Base-by-base conservation (phyloP, 2,797 vertebrate genomes). In the Anabacerthia variegaticeps region DNA sequence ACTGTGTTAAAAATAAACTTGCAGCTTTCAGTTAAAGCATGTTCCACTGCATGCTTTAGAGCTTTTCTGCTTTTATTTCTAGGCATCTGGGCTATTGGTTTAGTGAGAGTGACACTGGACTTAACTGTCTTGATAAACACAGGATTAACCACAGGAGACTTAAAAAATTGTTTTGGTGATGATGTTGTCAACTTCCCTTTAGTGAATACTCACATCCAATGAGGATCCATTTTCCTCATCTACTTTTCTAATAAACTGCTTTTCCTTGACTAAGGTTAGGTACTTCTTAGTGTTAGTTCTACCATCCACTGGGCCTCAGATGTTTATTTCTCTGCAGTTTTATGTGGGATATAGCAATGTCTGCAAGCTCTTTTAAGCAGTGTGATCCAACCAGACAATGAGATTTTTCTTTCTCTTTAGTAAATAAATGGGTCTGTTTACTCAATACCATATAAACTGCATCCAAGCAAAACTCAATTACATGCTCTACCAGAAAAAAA, bases 381-480 rank as follows among this genome's bases (percentile, higher is more conserved):
- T 36, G 37, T 46, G 63, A 87, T 81, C 75, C 56, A 79, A 54
- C 2, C 24, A 92, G 68, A 83, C 28, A 89, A 85, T 36, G 37
- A 30, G n/a, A 68, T 62, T 93, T 96, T 93, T 91, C 56, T 58
- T 92, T 89, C 13, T 3, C 52, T 87, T 77, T 55, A 85, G 48
- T 82, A 87, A 93, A 89, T 67, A 56, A 28, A 43, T 61, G 15
- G 4, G 8, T 73, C 88, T 95, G 43, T 94, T 96, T 91, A 89
- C 81, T 56, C 44, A 80, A 44, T 62, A 51, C 37, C 76, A 55
- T 34, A 65, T 49, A 92, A 83, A 46, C 37, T 72, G n/a, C 46
- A 83, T 58, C 34, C 78, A 93, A 89, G 58, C 27, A 94, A 85
- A 95, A 82, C 59, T 81, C 81, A 82, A 76, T 88, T 76, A 93